Evolutionary conservation across 2,797 vertebrate species (phyloP), one percentile per base, ranked within the genome.

Genomic region (Denticeps clupeoides): DNA sequence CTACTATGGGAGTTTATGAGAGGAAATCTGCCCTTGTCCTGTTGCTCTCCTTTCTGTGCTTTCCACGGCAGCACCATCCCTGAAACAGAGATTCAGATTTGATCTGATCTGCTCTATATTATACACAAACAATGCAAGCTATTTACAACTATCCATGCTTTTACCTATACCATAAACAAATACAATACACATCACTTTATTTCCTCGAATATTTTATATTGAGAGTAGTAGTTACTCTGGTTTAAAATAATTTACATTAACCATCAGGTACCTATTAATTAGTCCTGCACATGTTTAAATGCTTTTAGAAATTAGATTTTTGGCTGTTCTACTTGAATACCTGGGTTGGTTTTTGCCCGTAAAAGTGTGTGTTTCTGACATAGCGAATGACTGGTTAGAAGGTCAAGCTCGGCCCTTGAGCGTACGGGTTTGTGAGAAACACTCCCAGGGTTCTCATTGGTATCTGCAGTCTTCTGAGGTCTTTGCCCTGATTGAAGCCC

Each of bases 331-430:
- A n/a, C n/a, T 3, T 1, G 6, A 5, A 2, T 56, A 61, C 51
- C 56, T 56, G 48, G 22, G 13, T 19, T 56, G 24, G 29, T 41
- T 41, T 48, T 55, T 33, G 31, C 43, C 35, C 41, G 41, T 4
- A 12, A 11, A 9, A 37, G 24, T 38, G 15, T 12, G 9, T 29
- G 16, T 3, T 49, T 21, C 13, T 35, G 4, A 16, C 19, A 25
- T 10, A 41, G 32, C 31, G 24, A 22, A 13, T 12, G 41, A 18
- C 9, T 55, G 46, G 47, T 23, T 21, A 31, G 21, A 2, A 25
- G 52, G 16, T 33, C 47, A 18, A 45, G 37, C 8, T 53, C n/a
- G 18, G 13, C 40, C 29, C 26, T 25, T n/a, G 24, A 51, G 19
- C 8, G 15, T 26, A 12, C 7, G 31, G 19, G 25, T 6, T 1